Evolutionary conservation across 2,797 vertebrate genomes (phyloP).

Genomic region (Apogon talboti): DNA sequence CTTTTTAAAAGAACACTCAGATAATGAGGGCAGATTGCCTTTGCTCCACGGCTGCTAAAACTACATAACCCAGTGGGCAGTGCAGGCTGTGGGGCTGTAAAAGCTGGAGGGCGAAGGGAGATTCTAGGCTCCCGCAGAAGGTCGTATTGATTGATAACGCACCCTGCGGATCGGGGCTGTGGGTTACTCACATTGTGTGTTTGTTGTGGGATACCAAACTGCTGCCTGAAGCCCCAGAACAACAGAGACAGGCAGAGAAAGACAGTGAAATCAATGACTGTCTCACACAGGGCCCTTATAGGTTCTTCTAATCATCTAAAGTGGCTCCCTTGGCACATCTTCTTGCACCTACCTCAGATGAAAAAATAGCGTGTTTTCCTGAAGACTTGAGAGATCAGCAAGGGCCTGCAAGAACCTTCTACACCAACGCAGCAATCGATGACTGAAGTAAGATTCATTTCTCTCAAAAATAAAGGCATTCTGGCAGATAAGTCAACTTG

Average conservation of each 20-base stretch:
- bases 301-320: slow-evolving; percentile 70
- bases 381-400: slow-evolving; percentile 40
- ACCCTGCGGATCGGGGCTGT: slow-evolving; percentile 63
- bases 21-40: slow-evolving; percentile 66
- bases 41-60: slow-evolving; percentile 57
- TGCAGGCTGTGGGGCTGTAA: slow-evolving; percentile 38
- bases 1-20: slow-evolving; percentile 64
- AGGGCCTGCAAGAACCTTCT: slow-evolving; percentile 19
- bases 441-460: slow-evolving; percentile 29
- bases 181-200: slow-evolving; percentile 61
- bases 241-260: slow-evolving; percentile 66
- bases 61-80: slow-evolving; percentile 59
- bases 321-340: slow-evolving; percentile 55
- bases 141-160: slow-evolving; percentile 81
- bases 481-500: slow-evolving; percentile 16
- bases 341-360: slow-evolving; percentile 39
- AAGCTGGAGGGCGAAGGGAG: slow-evolving; percentile 48
- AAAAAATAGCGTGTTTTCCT: slow-evolving; percentile 51
- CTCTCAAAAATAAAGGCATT: slow-evolving; percentile 24
- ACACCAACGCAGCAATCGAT: slow-evolving; percentile 44
- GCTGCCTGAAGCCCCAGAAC: slow-evolving; percentile 67
- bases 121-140: slow-evolving; percentile 65
- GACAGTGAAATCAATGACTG: slow-evolving; percentile 78
- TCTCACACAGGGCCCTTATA: slow-evolving; percentile 61
- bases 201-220: slow-evolving; percentile 73